A percentile compares a stretch with the other conserved stretches of the same genome.
phyloP scores from a whole-genome alignment of 2,888 invertebrate genomes.

The Synanthedon vespiformis region DNA sequence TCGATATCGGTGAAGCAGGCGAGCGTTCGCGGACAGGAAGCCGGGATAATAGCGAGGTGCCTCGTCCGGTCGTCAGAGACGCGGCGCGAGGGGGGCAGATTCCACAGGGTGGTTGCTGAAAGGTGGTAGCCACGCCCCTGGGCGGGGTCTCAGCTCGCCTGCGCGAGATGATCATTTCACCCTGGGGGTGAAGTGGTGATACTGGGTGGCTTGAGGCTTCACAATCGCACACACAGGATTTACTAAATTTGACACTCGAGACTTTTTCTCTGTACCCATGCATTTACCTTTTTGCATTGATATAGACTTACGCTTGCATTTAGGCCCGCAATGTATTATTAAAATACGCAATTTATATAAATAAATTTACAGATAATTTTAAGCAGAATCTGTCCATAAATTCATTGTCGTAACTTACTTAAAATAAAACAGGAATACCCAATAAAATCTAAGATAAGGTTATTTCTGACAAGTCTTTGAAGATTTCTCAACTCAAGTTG shows the following conservation, averaged over 20 bases:
- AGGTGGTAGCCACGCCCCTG: conserved; percentile 13
- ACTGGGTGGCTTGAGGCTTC: not conserved
- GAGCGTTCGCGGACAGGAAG: conserved; percentile 66
- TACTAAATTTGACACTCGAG: not conserved
- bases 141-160: conserved; percentile 23
- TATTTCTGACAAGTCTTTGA: no score
- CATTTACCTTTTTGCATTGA: no score
- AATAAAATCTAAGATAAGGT: no score
- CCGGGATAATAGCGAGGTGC: conserved; percentile 62
- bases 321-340: no score
- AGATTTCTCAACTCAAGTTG: no score
- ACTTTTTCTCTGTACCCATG: not conserved
- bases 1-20: conserved; percentile 58
- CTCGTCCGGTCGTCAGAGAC: conserved; percentile 29
- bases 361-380: no score
- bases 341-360: no score
- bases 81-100: conserved; percentile 16
- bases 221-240: conserved; percentile 4
- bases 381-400: no score
- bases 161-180: conserved; percentile 25
- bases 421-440: no score
- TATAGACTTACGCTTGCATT: no score
- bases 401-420: no score
- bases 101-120: conserved; percentile 4
- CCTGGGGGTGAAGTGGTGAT: conserved; percentile 6